phyloP scores from a whole-genome alignment of 2,113 vertebrate genomes.

The Stigmatopora nigra region DNA sequence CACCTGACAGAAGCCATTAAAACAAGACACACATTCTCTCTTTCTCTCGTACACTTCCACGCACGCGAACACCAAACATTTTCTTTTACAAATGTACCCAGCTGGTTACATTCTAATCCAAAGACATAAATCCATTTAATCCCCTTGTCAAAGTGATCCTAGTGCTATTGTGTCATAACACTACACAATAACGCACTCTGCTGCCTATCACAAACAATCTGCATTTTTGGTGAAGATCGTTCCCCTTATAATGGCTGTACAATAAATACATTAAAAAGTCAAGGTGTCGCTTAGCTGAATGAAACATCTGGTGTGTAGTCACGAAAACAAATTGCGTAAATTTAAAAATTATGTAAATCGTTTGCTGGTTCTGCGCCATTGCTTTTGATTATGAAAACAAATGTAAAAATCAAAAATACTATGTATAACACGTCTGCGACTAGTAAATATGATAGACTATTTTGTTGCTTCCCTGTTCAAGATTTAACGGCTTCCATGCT shows the following conservation, averaged over 20 bases:
- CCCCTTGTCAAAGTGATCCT: constrained; percentile 65
- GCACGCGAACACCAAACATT: constrained; percentile 18
- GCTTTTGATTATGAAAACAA: constrained; percentile 7
- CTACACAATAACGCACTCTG: constrained; percentile 58
- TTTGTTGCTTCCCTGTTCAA: not conserved
- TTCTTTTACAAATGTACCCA: constrained; percentile 60
- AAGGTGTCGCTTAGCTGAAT: constrained; percentile 18
- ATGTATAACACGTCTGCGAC: not conserved
- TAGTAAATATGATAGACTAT: not conserved
- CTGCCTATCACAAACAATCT: constrained; percentile 48
- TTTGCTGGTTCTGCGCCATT: constrained; percentile 7
- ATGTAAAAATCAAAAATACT: not conserved
- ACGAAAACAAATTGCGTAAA: not conserved
- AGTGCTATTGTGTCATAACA: constrained; percentile 61
- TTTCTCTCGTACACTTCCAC: constrained; percentile 12
- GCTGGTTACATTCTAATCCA: constrained; percentile 69
- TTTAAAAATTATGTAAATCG: constrained; percentile 19
- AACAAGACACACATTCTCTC: constrained; percentile 14
- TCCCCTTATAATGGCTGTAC: constrained; percentile 11
- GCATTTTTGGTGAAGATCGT: constrained; percentile 36
- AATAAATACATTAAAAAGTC: constrained; percentile 35
- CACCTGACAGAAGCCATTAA: constrained; percentile 52
- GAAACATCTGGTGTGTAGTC: constrained; percentile 33
- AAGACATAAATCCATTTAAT: constrained; percentile 65
- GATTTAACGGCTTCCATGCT: not conserved